Evolutionary conservation across 2,888 invertebrate species (phyloP), one percentile per base, ranked within the genome.

Genomic region (Druceiella hillmani): DNA sequence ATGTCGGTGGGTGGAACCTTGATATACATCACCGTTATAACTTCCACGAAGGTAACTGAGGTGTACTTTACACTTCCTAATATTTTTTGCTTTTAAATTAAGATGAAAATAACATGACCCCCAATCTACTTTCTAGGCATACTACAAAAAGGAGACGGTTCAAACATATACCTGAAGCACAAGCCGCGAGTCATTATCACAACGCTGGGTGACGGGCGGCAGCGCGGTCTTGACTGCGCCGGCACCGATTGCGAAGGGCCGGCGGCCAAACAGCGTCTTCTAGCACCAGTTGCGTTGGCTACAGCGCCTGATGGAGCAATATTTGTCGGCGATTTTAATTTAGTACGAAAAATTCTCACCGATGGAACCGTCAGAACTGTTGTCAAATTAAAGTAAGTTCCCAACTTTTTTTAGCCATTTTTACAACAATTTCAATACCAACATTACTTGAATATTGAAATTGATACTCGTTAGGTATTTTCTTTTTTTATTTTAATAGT

Each of bases 11-110:
- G 9, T 98, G 97, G 97, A 95, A 97, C 62, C 72, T 99, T 50
- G 93, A 98, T 60, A 92, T 97, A 46, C 97, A 98, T 68, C 97
- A 98, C 58, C 79, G 95, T 51, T 95, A 97, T 62, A 98, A 99
- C 62, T 93, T 92, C 77, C 93, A 97, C 57, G 95, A 97, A 74
- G 97, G 87, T 86, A 61, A 54, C 44, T 52, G 13, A 20, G 10
- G 27, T 20, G 6, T 7, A 20, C 6, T 20, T 7, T 20, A 20
- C n/a, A n/a, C n/a, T n/a, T n/a, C n/a, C n/a, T n/a, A n/a, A n/a
- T n/a, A n/a, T n/a, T n/a, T n/a, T n/a, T n/a, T n/a, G n/a, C n/a
- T n/a, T n/a, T n/a, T n/a, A n/a, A n/a, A n/a, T n/a, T n/a, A n/a
- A n/a, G n/a, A n/a, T n/a, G n/a, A n/a, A n/a, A n/a, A n/a, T n/a